Percentiles rank a stretch among this genome's conserved stretches.
These are phyloP conservation scores for Watsonalla binaria DNA, from an alignment of 2,888 invertebrate species.

Conservation along the genomic window DNA sequence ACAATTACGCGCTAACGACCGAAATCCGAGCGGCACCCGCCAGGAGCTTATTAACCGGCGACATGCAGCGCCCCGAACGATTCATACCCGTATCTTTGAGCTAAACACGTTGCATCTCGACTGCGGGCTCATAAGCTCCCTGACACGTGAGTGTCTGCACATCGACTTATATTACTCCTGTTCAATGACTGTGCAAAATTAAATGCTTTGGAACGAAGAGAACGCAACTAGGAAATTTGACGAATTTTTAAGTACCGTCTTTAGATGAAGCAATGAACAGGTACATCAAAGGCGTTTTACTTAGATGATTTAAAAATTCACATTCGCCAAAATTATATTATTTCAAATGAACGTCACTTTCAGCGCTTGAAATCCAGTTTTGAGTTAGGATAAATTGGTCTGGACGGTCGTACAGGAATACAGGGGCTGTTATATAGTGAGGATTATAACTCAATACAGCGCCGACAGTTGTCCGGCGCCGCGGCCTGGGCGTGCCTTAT, in stretches of 20 bases:
- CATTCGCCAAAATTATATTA: too few species aligned
- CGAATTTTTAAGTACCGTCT: background rate
- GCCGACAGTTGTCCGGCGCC: slow-evolving; percentile 63
- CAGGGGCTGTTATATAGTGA: slow-evolving; percentile 33
- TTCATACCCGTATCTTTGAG: slow-evolving; percentile 31
- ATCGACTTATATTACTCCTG: background rate
- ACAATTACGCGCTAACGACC: slow-evolving; percentile 72
- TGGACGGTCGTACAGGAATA: slow-evolving; percentile 17
- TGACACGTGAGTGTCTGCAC: slow-evolving; percentile 2
- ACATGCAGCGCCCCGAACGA: slow-evolving; percentile 35
- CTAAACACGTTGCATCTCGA: slow-evolving; percentile 15
- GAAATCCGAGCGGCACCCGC: slow-evolving; percentile 55
- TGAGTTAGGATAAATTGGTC: background rate
- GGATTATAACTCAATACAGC: slow-evolving; percentile 69
- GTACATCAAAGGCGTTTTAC: too few species aligned
- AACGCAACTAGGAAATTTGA: background rate
- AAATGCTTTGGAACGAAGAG: background rate
- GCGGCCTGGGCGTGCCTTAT: slow-evolving; percentile 53
- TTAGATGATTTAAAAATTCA: too few species aligned
- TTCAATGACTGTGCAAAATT: background rate
- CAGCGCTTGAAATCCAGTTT: too few species aligned
- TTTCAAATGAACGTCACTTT: too few species aligned
- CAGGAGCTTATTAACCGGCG: slow-evolving; percentile 60
- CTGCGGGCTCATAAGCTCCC: slow-evolving; percentile 18
- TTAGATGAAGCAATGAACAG: too few species aligned